Conservation (phyloP, 2,797 vertebrate species). For the Muscicapa striata region DNA sequence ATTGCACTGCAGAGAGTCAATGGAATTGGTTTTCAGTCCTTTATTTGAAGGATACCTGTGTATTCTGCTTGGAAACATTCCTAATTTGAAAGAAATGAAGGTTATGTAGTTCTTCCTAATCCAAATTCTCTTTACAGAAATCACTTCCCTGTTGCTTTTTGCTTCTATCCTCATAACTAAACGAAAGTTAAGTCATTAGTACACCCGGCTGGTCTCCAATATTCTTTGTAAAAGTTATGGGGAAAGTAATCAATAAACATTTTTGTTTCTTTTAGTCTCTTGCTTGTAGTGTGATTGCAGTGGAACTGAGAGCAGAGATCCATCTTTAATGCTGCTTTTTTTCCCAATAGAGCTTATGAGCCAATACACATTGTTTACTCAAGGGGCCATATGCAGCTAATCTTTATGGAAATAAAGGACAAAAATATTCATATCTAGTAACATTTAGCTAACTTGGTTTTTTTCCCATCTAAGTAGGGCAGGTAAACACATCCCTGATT, state of each 20-base stretch:
- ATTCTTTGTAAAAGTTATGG: conserved; percentile 59
- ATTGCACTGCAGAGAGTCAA: neutral
- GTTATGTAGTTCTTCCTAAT: neutral
- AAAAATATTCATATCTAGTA: conserved; percentile 75
- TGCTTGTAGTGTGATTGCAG: conserved; percentile 63
- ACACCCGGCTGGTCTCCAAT: conserved; percentile 43
- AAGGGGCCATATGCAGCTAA: conserved; percentile 64
- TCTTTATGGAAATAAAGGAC: conserved; percentile 77
- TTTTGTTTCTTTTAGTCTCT: conserved; percentile 70
- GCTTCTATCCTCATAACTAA: neutral
- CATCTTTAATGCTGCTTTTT: conserved; percentile 35
- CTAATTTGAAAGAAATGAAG: conserved; percentile 29
- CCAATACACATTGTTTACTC: conserved; percentile 58
- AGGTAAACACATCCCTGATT: conserved; percentile 69
- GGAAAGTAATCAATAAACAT: conserved; percentile 73
- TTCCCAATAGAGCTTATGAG: conserved; percentile 19
- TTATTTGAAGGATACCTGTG: neutral
- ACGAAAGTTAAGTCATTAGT: conserved; percentile 35
- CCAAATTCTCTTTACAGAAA: conserved; percentile 21
- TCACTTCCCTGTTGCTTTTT: neutral
- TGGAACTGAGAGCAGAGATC: conserved; percentile 65
- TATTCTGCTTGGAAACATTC: neutral
- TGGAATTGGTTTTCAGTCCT: neutral
- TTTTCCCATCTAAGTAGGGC: conserved; percentile 67
- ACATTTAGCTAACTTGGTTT: conserved; percentile 66